These are phyloP conservation scores for Manacus vitellinus DNA, from an alignment of 2,113 vertebrate species.

Conservation along the genomic window DNA sequence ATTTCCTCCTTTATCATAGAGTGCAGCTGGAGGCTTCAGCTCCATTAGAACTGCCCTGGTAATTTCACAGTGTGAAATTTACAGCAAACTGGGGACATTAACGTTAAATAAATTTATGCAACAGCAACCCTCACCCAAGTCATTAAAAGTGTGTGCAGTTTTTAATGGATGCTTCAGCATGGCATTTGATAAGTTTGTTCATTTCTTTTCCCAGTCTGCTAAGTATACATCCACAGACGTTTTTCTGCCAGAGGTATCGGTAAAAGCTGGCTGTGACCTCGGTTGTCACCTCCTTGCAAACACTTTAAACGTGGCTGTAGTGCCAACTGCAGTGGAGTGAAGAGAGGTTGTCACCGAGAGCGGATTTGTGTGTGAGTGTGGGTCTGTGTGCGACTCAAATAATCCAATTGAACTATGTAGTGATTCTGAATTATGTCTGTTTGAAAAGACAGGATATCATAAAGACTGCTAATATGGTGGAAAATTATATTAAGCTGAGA, in stretches of 20 bases:
- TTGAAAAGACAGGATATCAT: slow-evolving; percentile 64
- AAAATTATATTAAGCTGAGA: slow-evolving; percentile 71
- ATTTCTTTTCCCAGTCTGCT: slow-evolving; percentile 37
- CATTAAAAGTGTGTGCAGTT: slow-evolving; percentile 53
- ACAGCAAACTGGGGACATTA: slow-evolving; percentile 67
- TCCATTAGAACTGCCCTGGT: slow-evolving; percentile 67
- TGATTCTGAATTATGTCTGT: slow-evolving; percentile 53
- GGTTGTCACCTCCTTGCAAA: not conserved
- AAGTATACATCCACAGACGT: not conserved
- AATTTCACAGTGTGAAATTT: slow-evolving; percentile 67
- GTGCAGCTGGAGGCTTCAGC: slow-evolving; percentile 65
- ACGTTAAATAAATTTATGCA: slow-evolving; percentile 69
- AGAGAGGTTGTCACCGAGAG: not conserved
- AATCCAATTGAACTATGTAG: slow-evolving; percentile 58
- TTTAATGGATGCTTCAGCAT: slow-evolving; percentile 51
- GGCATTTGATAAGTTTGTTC: slow-evolving; percentile 56
- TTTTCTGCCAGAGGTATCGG: not conserved
- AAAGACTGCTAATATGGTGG: slow-evolving; percentile 69
- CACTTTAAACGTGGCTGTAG: not conserved
- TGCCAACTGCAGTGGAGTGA: not conserved
- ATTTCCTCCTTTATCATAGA: slow-evolving; percentile 67
- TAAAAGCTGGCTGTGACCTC: not conserved
- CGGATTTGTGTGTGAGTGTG: not conserved
- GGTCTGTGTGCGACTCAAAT: not conserved
- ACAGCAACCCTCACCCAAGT: slow-evolving; percentile 61